A percentile compares a stretch with the other conserved stretches of the same genome.
These are phyloP conservation scores for Sturnus vulgaris DNA, from an alignment of 2,113 vertebrate species.

Conservation along the genomic window DNA sequence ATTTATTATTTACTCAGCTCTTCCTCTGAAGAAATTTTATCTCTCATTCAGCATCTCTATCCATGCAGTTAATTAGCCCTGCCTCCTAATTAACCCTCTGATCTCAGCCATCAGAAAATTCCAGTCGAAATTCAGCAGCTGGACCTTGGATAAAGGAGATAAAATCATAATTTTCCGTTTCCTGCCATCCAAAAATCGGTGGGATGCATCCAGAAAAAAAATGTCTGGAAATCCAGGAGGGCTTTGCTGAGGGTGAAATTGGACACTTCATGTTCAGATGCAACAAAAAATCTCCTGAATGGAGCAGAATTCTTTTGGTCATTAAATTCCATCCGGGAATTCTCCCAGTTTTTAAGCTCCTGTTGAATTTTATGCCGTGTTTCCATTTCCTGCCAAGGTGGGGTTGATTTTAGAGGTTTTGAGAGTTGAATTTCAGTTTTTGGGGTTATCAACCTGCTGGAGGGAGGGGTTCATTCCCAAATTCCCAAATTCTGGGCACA, in stretches of 20 bases:
- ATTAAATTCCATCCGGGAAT: not conserved
- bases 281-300: not conserved
- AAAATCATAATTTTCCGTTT: not conserved
- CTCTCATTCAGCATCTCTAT: not conserved
- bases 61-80: not conserved
- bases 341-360: not conserved
- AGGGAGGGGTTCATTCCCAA: not conserved
- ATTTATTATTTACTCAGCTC: not conserved
- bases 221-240: not conserved
- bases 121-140: not conserved
- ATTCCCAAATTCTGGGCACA: not conserved
- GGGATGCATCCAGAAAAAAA: not conserved
- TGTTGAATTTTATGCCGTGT: not conserved
- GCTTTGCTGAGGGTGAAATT: not conserved
- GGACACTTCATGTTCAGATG: not conserved
- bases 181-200: not conserved
- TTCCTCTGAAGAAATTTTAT: not conserved
- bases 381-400: not conserved
- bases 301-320: not conserved
- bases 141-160: not conserved
- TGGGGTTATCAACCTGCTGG: accelerated
- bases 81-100: not conserved
- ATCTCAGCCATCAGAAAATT: not conserved
- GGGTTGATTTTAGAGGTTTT: not conserved
- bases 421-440: not conserved